A percentile compares a stretch with the other conserved stretches of the same genome.
Evolutionary conservation across 2,113 vertebrate species (phyloP).

Genomic region (Tenrec ecaudatus): DNA sequence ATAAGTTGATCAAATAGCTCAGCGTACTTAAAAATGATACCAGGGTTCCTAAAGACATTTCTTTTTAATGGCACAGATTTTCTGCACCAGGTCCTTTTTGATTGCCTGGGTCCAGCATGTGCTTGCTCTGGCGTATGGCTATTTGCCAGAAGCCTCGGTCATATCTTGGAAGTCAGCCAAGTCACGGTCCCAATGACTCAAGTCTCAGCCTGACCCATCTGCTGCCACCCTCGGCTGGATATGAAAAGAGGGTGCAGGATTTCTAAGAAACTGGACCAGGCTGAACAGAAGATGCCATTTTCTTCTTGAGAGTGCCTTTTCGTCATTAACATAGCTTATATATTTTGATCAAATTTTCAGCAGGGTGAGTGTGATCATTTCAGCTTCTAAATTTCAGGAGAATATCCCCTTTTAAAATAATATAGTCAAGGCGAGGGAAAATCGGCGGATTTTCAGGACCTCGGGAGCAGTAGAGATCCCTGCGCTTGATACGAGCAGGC

Average conservation of each 20-base stretch:
- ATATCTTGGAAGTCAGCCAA: slow-evolving; percentile 8
- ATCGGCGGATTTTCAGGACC: slow-evolving; percentile 25
- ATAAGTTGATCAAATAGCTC: neutral
- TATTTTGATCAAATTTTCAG: slow-evolving; percentile 17
- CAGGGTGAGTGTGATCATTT: neutral
- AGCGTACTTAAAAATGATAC: neutral
- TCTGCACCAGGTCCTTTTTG: neutral
- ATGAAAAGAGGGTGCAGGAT: neutral
- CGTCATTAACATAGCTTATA: neutral
- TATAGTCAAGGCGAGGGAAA: neutral
- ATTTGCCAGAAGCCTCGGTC: neutral
- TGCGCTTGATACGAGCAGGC: neutral
- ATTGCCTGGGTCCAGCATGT: neutral
- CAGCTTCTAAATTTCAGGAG: neutral
- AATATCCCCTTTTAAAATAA: neutral
- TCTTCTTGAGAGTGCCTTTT: neutral
- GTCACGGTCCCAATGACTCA: neutral
- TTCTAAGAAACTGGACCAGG: slow-evolving; percentile 42
- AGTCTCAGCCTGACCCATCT: neutral
- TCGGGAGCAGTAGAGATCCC: neutral
- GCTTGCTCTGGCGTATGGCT: neutral
- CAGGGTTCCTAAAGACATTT: neutral
- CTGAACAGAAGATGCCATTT: neutral
- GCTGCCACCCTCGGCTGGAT: neutral
- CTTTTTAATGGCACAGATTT: neutral